phyloP scores from a whole-genome alignment of 35 echinoderm and acorn worm genomes.

The Anneissia japonica region DNA sequence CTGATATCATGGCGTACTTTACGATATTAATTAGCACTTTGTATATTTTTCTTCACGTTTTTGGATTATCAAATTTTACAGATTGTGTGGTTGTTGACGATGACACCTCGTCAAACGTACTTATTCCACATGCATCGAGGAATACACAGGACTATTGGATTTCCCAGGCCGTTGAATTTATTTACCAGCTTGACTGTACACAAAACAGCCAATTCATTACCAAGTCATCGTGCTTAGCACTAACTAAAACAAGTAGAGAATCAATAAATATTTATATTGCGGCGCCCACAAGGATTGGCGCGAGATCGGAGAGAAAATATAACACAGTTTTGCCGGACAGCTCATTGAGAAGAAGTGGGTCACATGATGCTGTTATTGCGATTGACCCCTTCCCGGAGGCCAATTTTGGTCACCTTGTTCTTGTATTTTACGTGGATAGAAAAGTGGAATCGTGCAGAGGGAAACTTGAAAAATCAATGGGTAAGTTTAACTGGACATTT shows the following conservation, averaged over 20 bases:
- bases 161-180: neutral
- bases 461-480: neutral
- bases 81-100: neutral
- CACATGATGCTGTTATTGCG: conserved; percentile 72
- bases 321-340: conserved; percentile 67
- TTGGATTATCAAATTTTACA: neutral
- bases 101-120: neutral
- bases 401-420: conserved; percentile 88
- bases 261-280: neutral
- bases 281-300: conserved; percentile 11
- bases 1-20: neutral
- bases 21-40: neutral
- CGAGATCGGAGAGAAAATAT: conserved; percentile 27
- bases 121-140: neutral
- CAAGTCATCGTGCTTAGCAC: neutral
- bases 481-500: no score
- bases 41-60: neutral
- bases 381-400: conserved; percentile 80
- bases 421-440: conserved; percentile 68
- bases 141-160: neutral
- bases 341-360: conserved; percentile 54
- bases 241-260: neutral
- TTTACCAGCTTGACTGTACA: neutral
- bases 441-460: neutral
- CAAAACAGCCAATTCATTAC: neutral